Evolutionary conservation across 2,113 vertebrate species (phyloP).

Genomic region (Oncorhynchus keta): DNA sequence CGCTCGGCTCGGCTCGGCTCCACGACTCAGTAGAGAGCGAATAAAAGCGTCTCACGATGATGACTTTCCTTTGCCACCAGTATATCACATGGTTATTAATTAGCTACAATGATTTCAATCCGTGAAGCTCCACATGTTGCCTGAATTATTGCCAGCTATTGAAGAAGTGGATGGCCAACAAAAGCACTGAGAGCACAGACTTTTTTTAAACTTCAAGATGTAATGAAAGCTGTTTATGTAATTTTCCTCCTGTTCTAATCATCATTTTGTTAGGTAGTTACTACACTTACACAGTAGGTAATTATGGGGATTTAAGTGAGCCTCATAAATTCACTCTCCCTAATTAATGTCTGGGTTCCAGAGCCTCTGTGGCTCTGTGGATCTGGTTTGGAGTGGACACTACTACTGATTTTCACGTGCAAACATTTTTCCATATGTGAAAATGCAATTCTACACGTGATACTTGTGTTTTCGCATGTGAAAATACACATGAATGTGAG

Average conservation of each 20-base stretch:
- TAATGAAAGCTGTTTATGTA: conserved; percentile 12
- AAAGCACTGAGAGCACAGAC: not conserved
- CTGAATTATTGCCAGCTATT: conserved; percentile 47
- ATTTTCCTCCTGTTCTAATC: not conserved
- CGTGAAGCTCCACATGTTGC: conserved; percentile 23
- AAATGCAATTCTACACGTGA: too few relatives aligned
- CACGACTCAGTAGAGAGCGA: conserved; percentile 13
- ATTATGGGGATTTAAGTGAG: conserved; percentile 4
- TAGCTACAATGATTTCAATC: conserved; percentile 70
- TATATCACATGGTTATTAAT: conserved; percentile 72
- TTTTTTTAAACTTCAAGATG: not conserved
- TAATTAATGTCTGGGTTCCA: not conserved
- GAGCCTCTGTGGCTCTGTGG: not conserved
- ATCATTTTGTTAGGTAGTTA: conserved; percentile 20
- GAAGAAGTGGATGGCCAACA: conserved; percentile 1
- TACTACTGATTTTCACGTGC: not conserved
- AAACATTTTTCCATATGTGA: too few relatives aligned
- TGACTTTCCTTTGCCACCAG: conserved; percentile 60
- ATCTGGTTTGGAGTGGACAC: not conserved
- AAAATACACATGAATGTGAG: too few relatives aligned
- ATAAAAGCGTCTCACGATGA: conserved; percentile 64
- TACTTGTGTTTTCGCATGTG: too few relatives aligned
- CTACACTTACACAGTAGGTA: conserved; percentile 16
- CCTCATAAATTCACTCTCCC: not conserved
- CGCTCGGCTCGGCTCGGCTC: not conserved